Percentiles rank a stretch among this genome's conserved stretches.
These are phyloP conservation scores for Acanthornis magna DNA, from an alignment of 2,797 vertebrate genomes.

Conservation along the genomic window DNA sequence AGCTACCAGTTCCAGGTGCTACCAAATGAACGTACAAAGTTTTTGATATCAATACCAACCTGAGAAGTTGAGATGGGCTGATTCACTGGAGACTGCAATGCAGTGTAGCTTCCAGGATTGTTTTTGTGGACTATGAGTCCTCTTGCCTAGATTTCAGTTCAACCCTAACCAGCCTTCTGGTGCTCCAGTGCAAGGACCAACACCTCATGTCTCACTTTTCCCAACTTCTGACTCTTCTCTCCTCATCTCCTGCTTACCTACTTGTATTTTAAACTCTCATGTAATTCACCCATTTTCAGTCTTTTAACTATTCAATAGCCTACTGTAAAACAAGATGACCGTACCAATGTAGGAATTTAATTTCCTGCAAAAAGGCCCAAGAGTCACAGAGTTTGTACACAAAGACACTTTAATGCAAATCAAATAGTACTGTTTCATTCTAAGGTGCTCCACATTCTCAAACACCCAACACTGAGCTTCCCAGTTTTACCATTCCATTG, in stretches of 20 bases:
- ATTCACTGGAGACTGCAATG: not conserved
- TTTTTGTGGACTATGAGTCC: not conserved
- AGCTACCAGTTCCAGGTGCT: not conserved
- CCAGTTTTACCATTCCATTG: not conserved
- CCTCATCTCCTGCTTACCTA: not conserved
- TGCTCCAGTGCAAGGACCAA: not conserved
- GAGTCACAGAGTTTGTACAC: conserved; percentile 18
- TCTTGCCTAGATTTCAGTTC: not conserved
- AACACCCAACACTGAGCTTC: not conserved
- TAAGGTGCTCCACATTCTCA: not conserved
- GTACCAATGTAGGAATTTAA: not conserved
- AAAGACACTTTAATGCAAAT: conserved; percentile 59
- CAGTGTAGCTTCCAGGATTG: not conserved
- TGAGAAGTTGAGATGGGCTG: not conserved
- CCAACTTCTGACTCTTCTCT: not conserved
- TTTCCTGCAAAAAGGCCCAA: conserved; percentile 16
- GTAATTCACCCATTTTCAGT: not conserved
- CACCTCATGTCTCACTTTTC: not conserved
- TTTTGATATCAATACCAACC: not conserved
- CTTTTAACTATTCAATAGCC: not conserved
- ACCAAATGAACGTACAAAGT: not conserved
- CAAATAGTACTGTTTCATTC: not conserved
- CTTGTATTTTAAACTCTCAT: not conserved
- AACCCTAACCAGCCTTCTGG: not conserved
- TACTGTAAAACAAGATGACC: not conserved